Percentiles rank a stretch among this genome's conserved stretches.
Conservation (phyloP, 2,888 invertebrate species). For the Glaucopsyche alexis region DNA sequence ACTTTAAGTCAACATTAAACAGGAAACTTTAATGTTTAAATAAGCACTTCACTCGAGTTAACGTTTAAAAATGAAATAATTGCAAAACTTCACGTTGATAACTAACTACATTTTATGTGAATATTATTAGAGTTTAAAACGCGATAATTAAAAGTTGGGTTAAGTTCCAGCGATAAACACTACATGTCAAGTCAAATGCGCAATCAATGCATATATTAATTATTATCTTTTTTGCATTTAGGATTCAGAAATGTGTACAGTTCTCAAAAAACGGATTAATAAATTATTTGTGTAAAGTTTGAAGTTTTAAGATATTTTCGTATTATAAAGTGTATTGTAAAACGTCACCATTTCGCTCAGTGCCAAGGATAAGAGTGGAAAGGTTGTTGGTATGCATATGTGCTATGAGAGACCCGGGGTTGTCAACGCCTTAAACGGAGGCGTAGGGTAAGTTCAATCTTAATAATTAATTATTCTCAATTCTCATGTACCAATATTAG, state of each 20-base stretch:
- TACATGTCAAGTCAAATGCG: conserved; percentile 34
- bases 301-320: conserved; percentile 37
- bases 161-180: conserved; percentile 43
- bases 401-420: conserved; percentile 74
- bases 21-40: conserved; percentile 40
- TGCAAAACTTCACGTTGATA: conserved; percentile 36
- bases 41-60: conserved; percentile 36
- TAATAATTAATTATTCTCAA: too few relatives aligned
- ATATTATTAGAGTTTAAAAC: conserved; percentile 35
- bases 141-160: conserved; percentile 16
- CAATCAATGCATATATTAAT: conserved; percentile 7
- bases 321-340: conserved; percentile 43
- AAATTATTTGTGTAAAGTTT: conserved; percentile 40
- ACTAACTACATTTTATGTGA: conserved; percentile 35
- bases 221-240: conserved; percentile 20
- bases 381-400: conserved; percentile 73
- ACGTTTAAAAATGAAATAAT: conserved; percentile 38
- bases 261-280: conserved; percentile 16
- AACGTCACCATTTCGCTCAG: conserved; percentile 48
- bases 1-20: conserved; percentile 25
- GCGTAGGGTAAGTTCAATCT: conserved; percentile 61
- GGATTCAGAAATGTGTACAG: conserved; percentile 20
- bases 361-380: conserved; percentile 53
- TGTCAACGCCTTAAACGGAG: conserved; percentile 73
- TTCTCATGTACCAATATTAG: too few relatives aligned